phyloP scores from a whole-genome alignment of 2,888 invertebrate species.

The Stegophylla sp. region DNA sequence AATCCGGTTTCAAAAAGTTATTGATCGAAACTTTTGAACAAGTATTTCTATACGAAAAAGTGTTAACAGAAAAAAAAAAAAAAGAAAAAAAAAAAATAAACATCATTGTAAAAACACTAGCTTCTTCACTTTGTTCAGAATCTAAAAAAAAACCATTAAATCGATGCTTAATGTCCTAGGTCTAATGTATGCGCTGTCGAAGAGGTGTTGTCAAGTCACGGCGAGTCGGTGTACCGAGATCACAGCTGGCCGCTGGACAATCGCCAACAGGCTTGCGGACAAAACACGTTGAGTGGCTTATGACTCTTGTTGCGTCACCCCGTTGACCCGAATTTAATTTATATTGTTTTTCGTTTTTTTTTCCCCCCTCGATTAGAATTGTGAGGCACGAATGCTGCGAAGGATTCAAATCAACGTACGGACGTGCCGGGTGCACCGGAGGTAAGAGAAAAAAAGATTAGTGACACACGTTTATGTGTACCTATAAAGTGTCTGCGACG shows the following conservation, averaged over 20 bases:
- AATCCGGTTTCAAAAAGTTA: too few relatives aligned
- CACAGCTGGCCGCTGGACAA: conserved; percentile 9
- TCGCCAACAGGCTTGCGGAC: conserved; percentile 29
- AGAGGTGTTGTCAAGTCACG: not conserved
- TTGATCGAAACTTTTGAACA: too few relatives aligned
- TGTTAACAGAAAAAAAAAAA: too few relatives aligned
- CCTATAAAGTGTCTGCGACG: not conserved
- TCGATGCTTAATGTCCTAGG: not conserved
- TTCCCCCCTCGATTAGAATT: conserved; percentile 62
- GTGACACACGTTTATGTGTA: not conserved
- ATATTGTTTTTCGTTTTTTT: not conserved
- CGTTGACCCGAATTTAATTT: not conserved
- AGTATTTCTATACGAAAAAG: too few relatives aligned
- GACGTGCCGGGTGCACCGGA: conserved; percentile 66
- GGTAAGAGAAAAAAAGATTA: conserved; percentile 63
- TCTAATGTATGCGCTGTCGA: conserved; percentile 46
- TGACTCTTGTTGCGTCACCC: not conserved
- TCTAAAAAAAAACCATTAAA: too few relatives aligned
- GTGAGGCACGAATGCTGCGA: conserved; percentile 68
- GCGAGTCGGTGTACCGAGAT: not conserved
- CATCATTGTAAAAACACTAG: too few relatives aligned
- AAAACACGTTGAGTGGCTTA: conserved; percentile 35
- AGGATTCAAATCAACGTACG: conserved; percentile 66
- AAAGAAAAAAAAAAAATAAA: too few relatives aligned
- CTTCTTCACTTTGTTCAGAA: too few relatives aligned